Evolutionary conservation across 2,113 vertebrate species (phyloP).

Genomic region (Cygnus atratus): DNA sequence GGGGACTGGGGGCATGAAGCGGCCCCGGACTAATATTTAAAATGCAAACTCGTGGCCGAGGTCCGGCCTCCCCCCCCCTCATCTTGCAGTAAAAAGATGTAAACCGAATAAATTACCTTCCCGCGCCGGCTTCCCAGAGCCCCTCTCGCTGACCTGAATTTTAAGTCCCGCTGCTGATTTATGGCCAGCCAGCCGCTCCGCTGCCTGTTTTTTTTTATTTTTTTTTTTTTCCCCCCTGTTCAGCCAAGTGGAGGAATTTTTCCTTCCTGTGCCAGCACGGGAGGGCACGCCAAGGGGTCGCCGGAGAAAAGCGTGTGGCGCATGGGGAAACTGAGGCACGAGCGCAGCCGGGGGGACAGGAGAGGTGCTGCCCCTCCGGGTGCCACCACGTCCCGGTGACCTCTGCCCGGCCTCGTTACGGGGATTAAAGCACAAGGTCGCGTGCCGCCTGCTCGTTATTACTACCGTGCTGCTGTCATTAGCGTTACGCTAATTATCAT

Average conservation of each 20-base stretch:
- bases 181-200: constrained; percentile 67
- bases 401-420: accelerated
- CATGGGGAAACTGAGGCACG: constrained; percentile 23
- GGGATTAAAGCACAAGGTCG: not conserved
- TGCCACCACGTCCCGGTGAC: accelerated
- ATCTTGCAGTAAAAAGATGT: constrained; percentile 77
- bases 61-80: not conserved
- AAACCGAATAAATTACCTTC: constrained; percentile 82
- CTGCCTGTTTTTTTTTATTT: constrained; percentile 66
- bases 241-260: constrained; percentile 75
- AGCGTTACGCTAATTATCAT: too few species aligned
- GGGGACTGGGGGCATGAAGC: not conserved
- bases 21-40: constrained; percentile 74
- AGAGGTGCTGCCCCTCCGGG: accelerated
- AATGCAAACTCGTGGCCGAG: constrained; percentile 72
- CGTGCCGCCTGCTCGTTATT: accelerated
- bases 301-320: not conserved
- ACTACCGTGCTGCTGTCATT: too few species aligned
- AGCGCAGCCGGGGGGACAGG: not conserved
- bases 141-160: constrained; percentile 78
- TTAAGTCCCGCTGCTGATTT: constrained; percentile 77
- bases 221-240: constrained; percentile 11
- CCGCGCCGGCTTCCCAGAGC: constrained; percentile 61
- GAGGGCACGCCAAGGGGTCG: constrained; percentile 56
- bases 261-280: constrained; percentile 73